A percentile compares a stretch with the other conserved stretches of the same genome.
Evolutionary conservation across 2,888 invertebrate species (phyloP).

Genomic region (Prenolepis imparis): DNA sequence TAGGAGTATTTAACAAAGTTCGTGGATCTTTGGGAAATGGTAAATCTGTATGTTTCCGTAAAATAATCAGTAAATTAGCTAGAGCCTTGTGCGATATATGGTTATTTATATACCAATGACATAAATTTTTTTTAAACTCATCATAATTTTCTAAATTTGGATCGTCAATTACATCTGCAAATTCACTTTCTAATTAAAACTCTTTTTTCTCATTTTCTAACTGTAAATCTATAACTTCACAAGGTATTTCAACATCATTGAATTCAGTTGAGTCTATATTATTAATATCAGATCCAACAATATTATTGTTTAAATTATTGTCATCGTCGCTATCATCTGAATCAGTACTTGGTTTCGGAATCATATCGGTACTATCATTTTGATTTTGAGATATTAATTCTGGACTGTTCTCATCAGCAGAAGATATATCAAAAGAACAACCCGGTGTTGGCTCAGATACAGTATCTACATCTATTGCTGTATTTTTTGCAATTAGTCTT

Average conservation of each 20-base stretch:
- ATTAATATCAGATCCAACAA: not conserved
- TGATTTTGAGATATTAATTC: not conserved
- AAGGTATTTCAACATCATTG: not conserved
- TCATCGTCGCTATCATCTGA: not conserved
- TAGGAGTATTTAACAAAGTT: not conserved
- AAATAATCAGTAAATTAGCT: constrained; percentile 12
- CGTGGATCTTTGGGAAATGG: constrained; percentile 5
- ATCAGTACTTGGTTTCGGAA: not conserved
- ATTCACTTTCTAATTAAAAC: not conserved
- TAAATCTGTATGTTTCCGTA: not conserved
- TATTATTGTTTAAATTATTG: constrained; percentile 1
- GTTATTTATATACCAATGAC: constrained; percentile 14
- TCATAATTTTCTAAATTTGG: constrained; percentile 3
- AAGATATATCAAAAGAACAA: constrained; percentile 9
- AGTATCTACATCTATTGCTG: not conserved
- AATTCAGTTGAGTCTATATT: not conserved
- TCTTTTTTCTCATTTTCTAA: not conserved
- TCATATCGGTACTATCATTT: not conserved
- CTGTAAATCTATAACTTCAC: constrained; percentile 3
- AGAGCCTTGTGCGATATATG: constrained; percentile 1
- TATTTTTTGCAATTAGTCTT: not conserved
- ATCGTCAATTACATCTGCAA: not conserved
- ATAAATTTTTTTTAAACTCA: constrained; percentile 1
- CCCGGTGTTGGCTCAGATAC: not conserved
- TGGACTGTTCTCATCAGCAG: too few relatives aligned